A percentile compares a stretch with the other conserved stretches of the same genome.
These are phyloP conservation scores for Molanna angustata DNA, from an alignment of 2,888 invertebrate genomes.

Conservation along the genomic window DNA sequence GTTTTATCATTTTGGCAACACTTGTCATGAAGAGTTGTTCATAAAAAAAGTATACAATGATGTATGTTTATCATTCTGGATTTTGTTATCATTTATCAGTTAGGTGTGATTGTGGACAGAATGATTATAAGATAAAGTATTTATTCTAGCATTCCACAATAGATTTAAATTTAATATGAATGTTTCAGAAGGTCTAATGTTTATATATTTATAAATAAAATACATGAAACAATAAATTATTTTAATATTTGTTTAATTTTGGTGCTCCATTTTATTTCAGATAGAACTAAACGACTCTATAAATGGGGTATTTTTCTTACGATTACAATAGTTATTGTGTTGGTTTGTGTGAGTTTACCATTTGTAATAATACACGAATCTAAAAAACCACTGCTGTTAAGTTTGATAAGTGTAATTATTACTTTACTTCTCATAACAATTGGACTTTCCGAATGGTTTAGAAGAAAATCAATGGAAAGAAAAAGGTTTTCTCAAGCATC, in stretches of 20 bases:
- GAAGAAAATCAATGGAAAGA: slow-evolving; percentile 16
- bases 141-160: background rate
- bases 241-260: background rate
- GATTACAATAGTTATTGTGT: slow-evolving; percentile 9
- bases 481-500: slow-evolving; percentile 3
- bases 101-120: background rate
- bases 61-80: too few relatives aligned
- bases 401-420: slow-evolving; percentile 12
- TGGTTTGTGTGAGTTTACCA: slow-evolving; percentile 17
- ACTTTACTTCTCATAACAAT: slow-evolving; percentile 15
- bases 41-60: too few relatives aligned
- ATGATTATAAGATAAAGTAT: background rate
- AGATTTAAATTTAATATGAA: background rate
- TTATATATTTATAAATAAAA: background rate
- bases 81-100: background rate
- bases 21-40: too few relatives aligned
- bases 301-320: slow-evolving; percentile 19
- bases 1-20: too few relatives aligned
- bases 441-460: slow-evolving; percentile 21
- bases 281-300: slow-evolving; percentile 12
- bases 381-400: slow-evolving; percentile 14
- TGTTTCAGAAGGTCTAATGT: background rate
- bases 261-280: slow-evolving; percentile 13
- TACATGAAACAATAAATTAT: background rate
- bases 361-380: slow-evolving; percentile 16